These are phyloP conservation scores for Notarius lentiginosus DNA, from an alignment of 2,113 vertebrate genomes.

Conservation along the genomic window DNA sequence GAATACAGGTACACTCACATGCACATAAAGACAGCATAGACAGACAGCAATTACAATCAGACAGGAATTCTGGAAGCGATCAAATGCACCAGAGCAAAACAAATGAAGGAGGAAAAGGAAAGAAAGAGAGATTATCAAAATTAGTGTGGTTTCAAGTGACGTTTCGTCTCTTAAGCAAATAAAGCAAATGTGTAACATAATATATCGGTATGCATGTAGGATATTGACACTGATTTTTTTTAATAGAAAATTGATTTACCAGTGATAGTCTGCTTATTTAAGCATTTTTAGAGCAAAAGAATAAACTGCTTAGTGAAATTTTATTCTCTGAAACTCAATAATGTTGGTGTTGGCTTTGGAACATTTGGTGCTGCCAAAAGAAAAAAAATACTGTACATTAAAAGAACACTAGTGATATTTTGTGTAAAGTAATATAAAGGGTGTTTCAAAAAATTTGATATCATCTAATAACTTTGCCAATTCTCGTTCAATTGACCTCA, in stretches of 20 bases:
- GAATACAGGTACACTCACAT: conserved; percentile 17
- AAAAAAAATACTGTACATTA: background rate
- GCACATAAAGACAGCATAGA: conserved; percentile 16
- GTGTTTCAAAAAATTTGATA: too few relatives aligned
- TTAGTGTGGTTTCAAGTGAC: background rate
- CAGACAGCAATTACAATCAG: conserved; percentile 46
- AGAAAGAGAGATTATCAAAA: background rate
- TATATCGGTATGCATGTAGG: background rate
- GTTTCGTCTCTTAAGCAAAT: background rate
- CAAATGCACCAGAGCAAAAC: conserved; percentile 21
- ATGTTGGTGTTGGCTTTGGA: background rate
- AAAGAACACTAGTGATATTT: background rate
- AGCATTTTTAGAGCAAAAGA: background rate
- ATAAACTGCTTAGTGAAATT: too few relatives aligned
- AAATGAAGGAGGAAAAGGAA: conserved; percentile 18
- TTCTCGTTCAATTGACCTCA: too few relatives aligned
- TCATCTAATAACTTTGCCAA: too few relatives aligned
- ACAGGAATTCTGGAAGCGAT: conserved; percentile 24
- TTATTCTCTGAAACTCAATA: background rate
- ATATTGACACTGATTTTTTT: background rate
- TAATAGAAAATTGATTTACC: background rate
- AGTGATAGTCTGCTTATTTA: background rate
- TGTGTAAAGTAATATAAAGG: background rate
- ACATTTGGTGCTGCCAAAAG: background rate
- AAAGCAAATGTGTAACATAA: background rate